phyloP scores from a whole-genome alignment of 2,888 invertebrate species.

The Eilema caniola region DNA sequence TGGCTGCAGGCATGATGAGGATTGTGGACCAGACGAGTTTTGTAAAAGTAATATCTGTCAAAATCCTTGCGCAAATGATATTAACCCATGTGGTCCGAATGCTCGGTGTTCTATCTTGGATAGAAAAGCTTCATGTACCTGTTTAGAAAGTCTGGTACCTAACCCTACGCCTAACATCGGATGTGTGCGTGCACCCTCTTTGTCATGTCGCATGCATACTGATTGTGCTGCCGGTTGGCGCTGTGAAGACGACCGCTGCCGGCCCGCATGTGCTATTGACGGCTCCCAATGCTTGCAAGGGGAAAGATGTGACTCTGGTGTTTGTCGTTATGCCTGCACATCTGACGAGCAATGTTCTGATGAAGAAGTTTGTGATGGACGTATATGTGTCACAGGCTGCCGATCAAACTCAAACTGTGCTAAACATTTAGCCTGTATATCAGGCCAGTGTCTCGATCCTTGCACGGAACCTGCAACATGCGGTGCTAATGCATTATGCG shows the following conservation, averaged over 20 bases:
- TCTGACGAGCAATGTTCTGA: conserved; percentile 95
- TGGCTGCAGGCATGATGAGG: conserved; percentile 95
- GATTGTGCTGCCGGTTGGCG: conserved; percentile 91
- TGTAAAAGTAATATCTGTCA: conserved; percentile 93
- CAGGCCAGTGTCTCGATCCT: conserved; percentile 92
- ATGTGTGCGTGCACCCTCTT: conserved; percentile 93
- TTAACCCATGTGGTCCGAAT: conserved; percentile 94
- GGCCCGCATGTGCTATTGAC: conserved; percentile 92
- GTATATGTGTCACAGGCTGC: conserved; percentile 93
- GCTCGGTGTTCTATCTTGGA: conserved; percentile 93
- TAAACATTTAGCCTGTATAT: conserved; percentile 90
- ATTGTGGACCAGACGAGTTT: conserved; percentile 94
- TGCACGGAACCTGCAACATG: conserved; percentile 93
- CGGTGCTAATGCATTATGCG: conserved; percentile 93
- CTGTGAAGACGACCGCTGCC: conserved; percentile 91
- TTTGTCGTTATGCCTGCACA: conserved; percentile 94
- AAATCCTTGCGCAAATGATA: conserved; percentile 90
- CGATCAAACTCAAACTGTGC: conserved; percentile 93
- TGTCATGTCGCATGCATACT: conserved; percentile 91
- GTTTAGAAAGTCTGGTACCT: conserved; percentile 92
- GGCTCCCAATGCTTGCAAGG: conserved; percentile 92
- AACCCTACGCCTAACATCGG: conserved; percentile 96
- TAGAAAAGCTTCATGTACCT: conserved; percentile 93
- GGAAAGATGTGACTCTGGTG: conserved; percentile 91
- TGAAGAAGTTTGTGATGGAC: conserved; percentile 94